Evolutionary conservation across 2,797 vertebrate species (phyloP).

Genomic region (Rhinichthys osculus): DNA sequence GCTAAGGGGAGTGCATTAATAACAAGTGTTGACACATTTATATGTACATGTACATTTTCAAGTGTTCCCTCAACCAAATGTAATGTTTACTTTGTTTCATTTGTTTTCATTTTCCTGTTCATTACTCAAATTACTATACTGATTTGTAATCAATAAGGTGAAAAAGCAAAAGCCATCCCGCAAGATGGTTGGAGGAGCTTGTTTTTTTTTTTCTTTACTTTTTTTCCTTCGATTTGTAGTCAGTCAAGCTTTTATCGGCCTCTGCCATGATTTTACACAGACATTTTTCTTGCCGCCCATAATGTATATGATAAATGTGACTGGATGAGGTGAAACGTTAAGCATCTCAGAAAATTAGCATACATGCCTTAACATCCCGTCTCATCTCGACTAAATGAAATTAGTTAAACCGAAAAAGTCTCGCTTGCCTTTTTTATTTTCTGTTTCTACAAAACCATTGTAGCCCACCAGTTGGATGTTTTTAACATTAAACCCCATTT

Average conservation of each 20-base stretch:
- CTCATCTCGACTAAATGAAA: conserved; percentile 1
- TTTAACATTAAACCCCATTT: conserved; percentile 19
- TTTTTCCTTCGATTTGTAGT: neutral
- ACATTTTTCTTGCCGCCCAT: neutral
- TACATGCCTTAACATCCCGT: conserved; percentile 51
- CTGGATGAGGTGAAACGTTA: conserved; percentile 9
- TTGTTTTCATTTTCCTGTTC: conserved; percentile 60
- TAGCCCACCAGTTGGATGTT: conserved; percentile 4
- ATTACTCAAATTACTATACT: neutral
- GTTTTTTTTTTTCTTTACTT: neutral
- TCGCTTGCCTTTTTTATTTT: conserved; percentile 17
- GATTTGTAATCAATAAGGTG: conserved; percentile 11
- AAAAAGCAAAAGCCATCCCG: neutral
- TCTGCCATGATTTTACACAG: neutral
- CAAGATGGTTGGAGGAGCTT: conserved; percentile 2
- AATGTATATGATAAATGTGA: neutral
- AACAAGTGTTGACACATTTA: conserved; percentile 77
- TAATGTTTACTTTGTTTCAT: conserved; percentile 62
- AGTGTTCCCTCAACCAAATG: conserved; percentile 79
- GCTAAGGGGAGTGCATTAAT: conserved; percentile 70
- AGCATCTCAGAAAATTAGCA: conserved; percentile 16
- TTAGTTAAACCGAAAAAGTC: neutral
- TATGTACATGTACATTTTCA: conserved; percentile 75
- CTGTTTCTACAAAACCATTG: neutral
- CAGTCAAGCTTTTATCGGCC: neutral